These are phyloP conservation scores for Hermaeophaga mercurialis DNA, from an alignment of 2,888 invertebrate genomes.

Conservation along the genomic window DNA sequence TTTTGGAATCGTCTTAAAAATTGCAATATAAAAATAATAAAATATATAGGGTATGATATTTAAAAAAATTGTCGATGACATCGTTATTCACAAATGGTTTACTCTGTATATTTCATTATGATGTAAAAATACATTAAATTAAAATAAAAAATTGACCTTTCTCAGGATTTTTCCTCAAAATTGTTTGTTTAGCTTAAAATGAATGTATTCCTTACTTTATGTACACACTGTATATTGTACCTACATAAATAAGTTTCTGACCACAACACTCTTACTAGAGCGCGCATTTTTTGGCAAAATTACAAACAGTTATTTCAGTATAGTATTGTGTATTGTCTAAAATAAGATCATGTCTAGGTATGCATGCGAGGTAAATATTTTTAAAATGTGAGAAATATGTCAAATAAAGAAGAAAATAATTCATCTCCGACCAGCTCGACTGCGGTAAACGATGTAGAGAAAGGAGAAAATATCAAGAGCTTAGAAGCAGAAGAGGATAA, in stretches of 20 bases:
- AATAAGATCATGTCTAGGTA: constrained; percentile 15
- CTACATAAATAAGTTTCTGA: neutral
- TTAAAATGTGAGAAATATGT: constrained; percentile 9
- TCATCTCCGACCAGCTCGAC: constrained; percentile 18
- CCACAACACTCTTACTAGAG: neutral
- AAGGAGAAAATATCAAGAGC: constrained; percentile 34
- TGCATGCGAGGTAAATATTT: neutral
- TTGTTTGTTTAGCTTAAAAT: too few relatives aligned
- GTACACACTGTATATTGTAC: too few relatives aligned
- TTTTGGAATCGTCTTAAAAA: too few relatives aligned
- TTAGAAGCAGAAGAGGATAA: constrained; percentile 37
- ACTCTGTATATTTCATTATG: too few relatives aligned
- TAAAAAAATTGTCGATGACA: too few relatives aligned
- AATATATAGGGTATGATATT: too few relatives aligned
- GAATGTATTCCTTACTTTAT: too few relatives aligned
- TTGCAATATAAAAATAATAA: too few relatives aligned
- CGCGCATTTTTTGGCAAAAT: neutral
- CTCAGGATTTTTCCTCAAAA: too few relatives aligned
- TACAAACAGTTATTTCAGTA: constrained; percentile 25
- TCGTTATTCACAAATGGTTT: too few relatives aligned
- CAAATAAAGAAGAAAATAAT: constrained; percentile 24
- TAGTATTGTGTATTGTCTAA: constrained; percentile 19
- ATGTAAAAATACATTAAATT: too few relatives aligned
- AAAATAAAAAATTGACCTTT: too few relatives aligned
- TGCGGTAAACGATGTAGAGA: constrained; percentile 36